Conservation (phyloP, 2,888 invertebrate genomes). For the Andricus quercusramuli region DNA sequence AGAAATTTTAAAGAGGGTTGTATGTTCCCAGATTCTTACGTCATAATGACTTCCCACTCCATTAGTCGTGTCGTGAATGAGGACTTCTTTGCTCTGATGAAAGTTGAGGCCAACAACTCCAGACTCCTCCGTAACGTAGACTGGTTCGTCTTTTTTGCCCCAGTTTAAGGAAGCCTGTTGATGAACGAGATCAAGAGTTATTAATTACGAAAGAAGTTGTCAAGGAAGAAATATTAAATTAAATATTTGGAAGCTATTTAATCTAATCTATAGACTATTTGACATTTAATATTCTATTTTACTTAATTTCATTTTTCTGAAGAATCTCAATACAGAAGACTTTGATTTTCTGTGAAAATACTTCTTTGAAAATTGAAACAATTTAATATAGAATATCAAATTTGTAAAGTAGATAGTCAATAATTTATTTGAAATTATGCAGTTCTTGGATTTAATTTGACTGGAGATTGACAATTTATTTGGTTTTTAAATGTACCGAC, state of each 20-base stretch:
- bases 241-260: not conserved
- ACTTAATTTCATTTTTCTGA: no score
- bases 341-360: no score
- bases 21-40: constrained; percentile 75
- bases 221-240: not conserved
- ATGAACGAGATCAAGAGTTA: constrained; percentile 33
- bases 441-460: not conserved
- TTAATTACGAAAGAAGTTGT: constrained; percentile 2
- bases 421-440: not conserved
- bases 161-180: constrained; percentile 87
- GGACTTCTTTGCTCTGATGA: constrained; percentile 93
- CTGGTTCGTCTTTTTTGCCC: constrained; percentile 90
- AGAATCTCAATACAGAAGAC: no score
- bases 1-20: not conserved
- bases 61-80: constrained; percentile 87
- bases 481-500: not conserved
- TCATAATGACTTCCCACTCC: constrained; percentile 82
- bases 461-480: not conserved
- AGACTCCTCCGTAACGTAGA: constrained; percentile 91
- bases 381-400: not conserved
- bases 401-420: not conserved
- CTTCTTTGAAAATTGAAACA: no score
- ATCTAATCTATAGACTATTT: not conserved
- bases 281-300: not conserved
- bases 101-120: constrained; percentile 93